A percentile compares a stretch with the other conserved stretches of the same genome.
Evolutionary conservation across 2,888 invertebrate genomes (phyloP).

Genomic region (Oscheius sp.): DNA sequence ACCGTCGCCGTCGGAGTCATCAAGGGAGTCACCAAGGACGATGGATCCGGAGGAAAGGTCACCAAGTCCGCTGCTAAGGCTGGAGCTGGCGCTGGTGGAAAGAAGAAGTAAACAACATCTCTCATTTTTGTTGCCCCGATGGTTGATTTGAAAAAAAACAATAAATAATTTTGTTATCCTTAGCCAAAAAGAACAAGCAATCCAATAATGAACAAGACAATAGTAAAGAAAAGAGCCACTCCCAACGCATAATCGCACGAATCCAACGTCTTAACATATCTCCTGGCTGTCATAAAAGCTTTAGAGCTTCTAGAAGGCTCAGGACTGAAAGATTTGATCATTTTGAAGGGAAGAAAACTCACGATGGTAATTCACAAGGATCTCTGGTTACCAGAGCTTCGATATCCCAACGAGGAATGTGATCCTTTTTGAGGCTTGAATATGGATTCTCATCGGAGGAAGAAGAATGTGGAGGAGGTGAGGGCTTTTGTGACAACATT

Average conservation of each 20-base stretch:
- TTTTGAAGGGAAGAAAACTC: not conserved
- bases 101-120: constrained; percentile 53
- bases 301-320: not conserved
- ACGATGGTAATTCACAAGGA: not conserved
- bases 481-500: not conserved
- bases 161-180: not conserved
- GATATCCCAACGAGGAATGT: constrained; percentile 4
- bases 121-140: not conserved
- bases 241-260: constrained; percentile 15
- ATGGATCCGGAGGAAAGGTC: constrained; percentile 79
- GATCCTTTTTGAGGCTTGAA: not conserved
- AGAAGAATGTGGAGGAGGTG: not conserved
- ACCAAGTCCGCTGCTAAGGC: constrained; percentile 92
- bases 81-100: constrained; percentile 71
- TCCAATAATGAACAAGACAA: constrained; percentile 16
- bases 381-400: constrained; percentile 6
- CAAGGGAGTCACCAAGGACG: constrained; percentile 45
- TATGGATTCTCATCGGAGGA: not conserved
- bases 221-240: not conserved
- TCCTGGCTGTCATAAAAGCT: not conserved
- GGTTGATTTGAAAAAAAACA: constrained; percentile 10
- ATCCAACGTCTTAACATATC: not conserved
- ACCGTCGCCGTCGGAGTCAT: constrained; percentile 82
- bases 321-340: not conserved
- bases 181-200: constrained; percentile 14